Evolutionary conservation across 2,113 vertebrate genomes (phyloP), one percentile per base, ranked within the genome.

Genomic region (Delphinapterus leucas): DNA sequence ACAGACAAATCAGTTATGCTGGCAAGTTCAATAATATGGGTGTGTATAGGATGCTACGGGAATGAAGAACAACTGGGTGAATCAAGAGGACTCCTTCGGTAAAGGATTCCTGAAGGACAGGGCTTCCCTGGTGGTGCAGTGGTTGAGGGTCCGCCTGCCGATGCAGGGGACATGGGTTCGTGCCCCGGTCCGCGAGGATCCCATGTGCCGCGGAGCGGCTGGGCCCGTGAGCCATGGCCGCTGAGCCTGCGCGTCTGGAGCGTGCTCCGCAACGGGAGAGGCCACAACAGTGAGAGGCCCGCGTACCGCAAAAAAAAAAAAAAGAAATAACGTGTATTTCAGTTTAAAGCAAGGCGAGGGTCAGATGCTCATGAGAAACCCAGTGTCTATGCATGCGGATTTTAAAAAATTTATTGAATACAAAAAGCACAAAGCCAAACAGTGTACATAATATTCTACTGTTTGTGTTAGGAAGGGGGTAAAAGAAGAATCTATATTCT

Each of bases 171-270:
- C 47, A 11, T 0, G 11, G 47, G 47, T 47, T 47, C 10, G 11
- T 47, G 11, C 47, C 47, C 47, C 2, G 11, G 11, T 47, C 47
- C 1, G 11, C 2, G 47, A 47, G 12, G 47, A 47, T 47, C 11
- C 47, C 47, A 47, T 2, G 3, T 47, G 10, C 47, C 47, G 0
- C 2, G 2, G 47, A 47, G 47, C 11, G 11, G 47, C 47, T 3
- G 47, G 47, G 47, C 11, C 11, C 0, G 47, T 47, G 47, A 47
- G 47, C 47, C 47, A 47, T 12, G 47, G 47, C 11, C 47, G 2
- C 47, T 47, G 47, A 47, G 10, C 10, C 11, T 47, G 47, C 47
- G 47, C 5, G 11, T 47, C 47, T 2, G 11, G 47, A 13, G 11
- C 47, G 47, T 13, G 47, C 47, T 47, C 47, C 2, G 0, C 47